phyloP scores from a whole-genome alignment of 2,797 vertebrate species.

The Scyliorhinus canicula region DNA sequence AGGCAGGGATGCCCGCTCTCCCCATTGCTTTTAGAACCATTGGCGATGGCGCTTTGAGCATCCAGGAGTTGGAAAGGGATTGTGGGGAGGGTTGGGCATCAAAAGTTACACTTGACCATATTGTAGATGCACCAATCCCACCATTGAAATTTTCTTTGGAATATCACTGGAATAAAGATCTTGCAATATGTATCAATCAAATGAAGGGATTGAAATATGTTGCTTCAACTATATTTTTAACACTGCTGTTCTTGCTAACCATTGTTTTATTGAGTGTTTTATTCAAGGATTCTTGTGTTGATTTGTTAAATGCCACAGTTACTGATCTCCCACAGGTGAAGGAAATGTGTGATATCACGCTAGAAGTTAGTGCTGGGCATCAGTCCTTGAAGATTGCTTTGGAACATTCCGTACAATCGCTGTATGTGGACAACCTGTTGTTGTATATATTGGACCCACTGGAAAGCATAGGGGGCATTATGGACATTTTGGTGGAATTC shows the following conservation, averaged over 20 bases:
- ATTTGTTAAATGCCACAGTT: background rate
- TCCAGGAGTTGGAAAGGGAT: too few relatives aligned
- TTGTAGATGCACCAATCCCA: slow-evolving; percentile 60
- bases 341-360: background rate
- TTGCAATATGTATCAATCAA: background rate
- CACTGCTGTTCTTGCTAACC: background rate
- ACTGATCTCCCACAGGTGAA: slow-evolving; percentile 12
- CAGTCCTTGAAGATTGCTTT: background rate
- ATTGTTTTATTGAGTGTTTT: background rate
- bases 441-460: too few relatives aligned
- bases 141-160: slow-evolving; percentile 61
- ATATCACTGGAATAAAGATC: slow-evolving; percentile 19
- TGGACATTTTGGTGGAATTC: too few relatives aligned
- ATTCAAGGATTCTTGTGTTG: background rate
- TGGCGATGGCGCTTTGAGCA: too few relatives aligned
- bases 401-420: background rate
- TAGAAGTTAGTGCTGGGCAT: background rate
- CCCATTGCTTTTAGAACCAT: too few relatives aligned
- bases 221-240: background rate
- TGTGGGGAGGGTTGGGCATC: too few relatives aligned
- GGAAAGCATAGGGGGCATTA: too few relatives aligned
- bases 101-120: slow-evolving; percentile 54
- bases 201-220: background rate
- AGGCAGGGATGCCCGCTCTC: too few relatives aligned
- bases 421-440: too few relatives aligned